Conservation (phyloP, 2,797 vertebrate species). For the Cichlasoma orientale region DNA sequence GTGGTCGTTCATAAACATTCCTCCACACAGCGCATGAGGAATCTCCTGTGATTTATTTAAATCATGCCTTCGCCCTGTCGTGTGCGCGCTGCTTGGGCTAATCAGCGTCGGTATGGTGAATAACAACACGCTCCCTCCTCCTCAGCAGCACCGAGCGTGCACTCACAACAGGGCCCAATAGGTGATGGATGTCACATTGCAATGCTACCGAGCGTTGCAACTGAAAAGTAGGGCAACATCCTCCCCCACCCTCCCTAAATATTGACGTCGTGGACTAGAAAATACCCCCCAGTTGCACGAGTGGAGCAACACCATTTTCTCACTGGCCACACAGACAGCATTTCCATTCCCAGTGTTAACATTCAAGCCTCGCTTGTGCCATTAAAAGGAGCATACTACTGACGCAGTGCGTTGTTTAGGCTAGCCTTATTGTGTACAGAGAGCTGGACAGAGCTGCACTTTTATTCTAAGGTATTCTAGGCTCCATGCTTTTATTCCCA, state of each 20-base stretch:
- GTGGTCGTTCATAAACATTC: conserved; percentile 55
- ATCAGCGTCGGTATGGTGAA: conserved; percentile 49
- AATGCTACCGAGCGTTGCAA: conserved; percentile 70
- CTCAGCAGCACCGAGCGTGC: conserved; percentile 45
- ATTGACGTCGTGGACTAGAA: conserved; percentile 63
- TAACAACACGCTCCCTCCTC: conserved; percentile 49
- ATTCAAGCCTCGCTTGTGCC: conserved; percentile 13
- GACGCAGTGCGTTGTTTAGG: conserved; percentile 74
- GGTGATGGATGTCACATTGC: conserved; percentile 80
- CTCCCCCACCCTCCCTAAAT: conserved; percentile 60
- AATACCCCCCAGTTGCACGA: conserved; percentile 43
- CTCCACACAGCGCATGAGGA: conserved; percentile 47
- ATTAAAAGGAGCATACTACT: conserved; percentile 34
- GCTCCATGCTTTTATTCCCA: conserved; percentile 31
- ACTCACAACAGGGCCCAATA: conserved; percentile 61
- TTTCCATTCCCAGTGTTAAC: conserved; percentile 24
- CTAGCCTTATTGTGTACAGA: conserved; percentile 26
- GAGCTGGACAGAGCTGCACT: conserved; percentile 46
- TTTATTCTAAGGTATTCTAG: conserved; percentile 32
- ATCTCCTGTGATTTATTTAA: conserved; percentile 8
- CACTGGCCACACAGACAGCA: conserved; percentile 12
- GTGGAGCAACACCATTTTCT: conserved; percentile 18
- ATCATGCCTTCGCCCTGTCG: conserved; percentile 9
- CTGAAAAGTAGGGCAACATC: conserved; percentile 77
- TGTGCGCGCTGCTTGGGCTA: conserved; percentile 18